Base-by-base conservation (phyloP, 2,888 invertebrate genomes). In the Drosophila cracens region DNA sequence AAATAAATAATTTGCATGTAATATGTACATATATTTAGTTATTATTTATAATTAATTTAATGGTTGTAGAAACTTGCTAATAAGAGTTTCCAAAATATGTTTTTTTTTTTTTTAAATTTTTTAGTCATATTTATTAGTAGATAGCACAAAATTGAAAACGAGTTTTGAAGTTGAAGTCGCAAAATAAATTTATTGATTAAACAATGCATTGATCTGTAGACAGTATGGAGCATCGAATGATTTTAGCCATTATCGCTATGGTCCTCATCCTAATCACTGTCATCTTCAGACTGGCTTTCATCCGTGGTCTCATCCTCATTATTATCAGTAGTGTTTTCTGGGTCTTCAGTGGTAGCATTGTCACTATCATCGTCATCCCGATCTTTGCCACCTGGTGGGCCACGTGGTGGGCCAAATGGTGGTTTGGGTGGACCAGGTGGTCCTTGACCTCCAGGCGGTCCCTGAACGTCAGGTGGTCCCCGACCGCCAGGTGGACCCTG, bases 371-470 rank as follows among this genome's bases (percentile, higher is more conserved):
- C 34, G 7, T 31, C 31, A 31, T 31, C 31, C 31, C 31, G n/a
- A 27, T 56, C 40, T 16, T 43, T 57, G 29, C 57, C 31, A 10
- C 56, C 40, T 13, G 56, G 56, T 38, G 68, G 67, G n/a, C 68
- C 46, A 27, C 66, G 29, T 4, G 38, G 51, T 18, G 65, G 64
- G 6, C 40, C 34, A 36, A 36, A 36, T n/a, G 67, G 57, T 18
- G 63, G 63, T 18, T 29, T 33, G 2, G 36, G 53, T 3, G 27
- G 36, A 11, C 74, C 25, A 25, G 18, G 16, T 4, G 54, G 36
- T 21, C 33, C 52, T 16, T 13, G 38, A 25, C 51, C 43, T 2
- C 56, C 31, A 2, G 56, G 56, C 3, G 58, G 52, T 3, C 54
- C 54, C 1, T 7, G 33, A 27, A 27, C 27, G 0, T 36, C 33